Base-by-base conservation (phyloP, 2,113 vertebrate species). In the Picathartes gymnocephalus region DNA sequence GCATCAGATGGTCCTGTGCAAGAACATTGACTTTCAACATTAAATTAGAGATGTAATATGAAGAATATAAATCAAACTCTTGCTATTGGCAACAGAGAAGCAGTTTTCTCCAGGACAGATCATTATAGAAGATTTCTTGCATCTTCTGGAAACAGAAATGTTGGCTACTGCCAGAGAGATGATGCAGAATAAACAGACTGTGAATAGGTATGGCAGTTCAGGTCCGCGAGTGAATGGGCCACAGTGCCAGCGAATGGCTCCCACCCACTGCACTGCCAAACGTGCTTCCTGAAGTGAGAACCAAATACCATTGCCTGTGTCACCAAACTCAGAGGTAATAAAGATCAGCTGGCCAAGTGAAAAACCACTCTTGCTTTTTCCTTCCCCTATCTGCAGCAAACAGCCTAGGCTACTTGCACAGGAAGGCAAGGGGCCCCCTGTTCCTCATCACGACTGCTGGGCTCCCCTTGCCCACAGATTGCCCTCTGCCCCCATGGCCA, bases 51-150 rank as follows among this genome's bases (percentile, higher is more conserved):
- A 70, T 62, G 56, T 84, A 64, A 86, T 79, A 94, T 48, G 57
- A 88, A 88, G n/a, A 78, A 77, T 44, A 74, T 84, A 94, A 93
- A 93, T 88, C 80, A 83, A 86, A 92, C 57, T 90, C 66, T 48
- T 87, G 28, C 53, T 84, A 24, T 48, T 89, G 86, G 60, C 65
- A 93, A 71, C 33, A 89, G 57, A 84, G 72, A 78, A 93, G 61
- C 33, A 45, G 40, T 56, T 92, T 92, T 96, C 31, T 64, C 66
- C 48, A 65, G 69, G 64, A 74, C 48, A 91, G 57, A 81, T 90
- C 70, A 68, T 37, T 81, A 35, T 31, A 74, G 39, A 74, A 72
- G 69, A 64, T 84, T 89, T 91, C 57, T 91, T 79, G 61, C 57
- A 57, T 85, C 45, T 89, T 89, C 81, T 84, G 72, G 86, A 72